Evolutionary conservation across 64 coral and sea anemone genomes (phyloP).

Genomic region (Astreopora myriophthalma): DNA sequence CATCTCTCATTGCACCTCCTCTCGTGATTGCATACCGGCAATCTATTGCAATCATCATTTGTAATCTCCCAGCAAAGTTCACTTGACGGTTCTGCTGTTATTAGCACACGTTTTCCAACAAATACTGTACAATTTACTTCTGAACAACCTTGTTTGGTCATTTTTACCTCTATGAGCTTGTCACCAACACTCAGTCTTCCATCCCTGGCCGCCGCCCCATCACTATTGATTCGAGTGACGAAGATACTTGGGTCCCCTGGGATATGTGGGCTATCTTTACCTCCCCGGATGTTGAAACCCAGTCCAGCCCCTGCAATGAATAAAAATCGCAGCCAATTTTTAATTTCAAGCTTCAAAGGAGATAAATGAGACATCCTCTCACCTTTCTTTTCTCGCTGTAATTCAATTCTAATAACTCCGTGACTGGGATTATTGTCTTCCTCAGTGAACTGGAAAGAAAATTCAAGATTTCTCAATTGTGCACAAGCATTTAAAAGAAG

Average conservation of each 20-base stretch:
- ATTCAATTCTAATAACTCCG: conserved; percentile 68
- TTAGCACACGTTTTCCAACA: not conserved
- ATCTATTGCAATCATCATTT: too few relatives aligned
- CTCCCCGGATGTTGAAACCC: conserved; percentile 95
- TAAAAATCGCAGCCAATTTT: not conserved
- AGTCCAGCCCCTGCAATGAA: conserved; percentile 56
- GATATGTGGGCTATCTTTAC: conserved; percentile 82
- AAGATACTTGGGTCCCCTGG: conserved; percentile 89
- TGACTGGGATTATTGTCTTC: conserved; percentile 7
- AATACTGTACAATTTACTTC: not conserved
- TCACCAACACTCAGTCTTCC: conserved; percentile 82
- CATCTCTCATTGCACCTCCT: too few relatives aligned
- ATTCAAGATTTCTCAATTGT: not conserved
- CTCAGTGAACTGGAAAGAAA: conserved; percentile 22
- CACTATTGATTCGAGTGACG: conserved; percentile 79
- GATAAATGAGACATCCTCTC: not conserved
- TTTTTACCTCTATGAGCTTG: conserved; percentile 81
- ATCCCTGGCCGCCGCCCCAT: conserved; percentile 83
- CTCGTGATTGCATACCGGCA: too few relatives aligned
- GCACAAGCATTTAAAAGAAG: not conserved
- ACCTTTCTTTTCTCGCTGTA: conserved; percentile 91
- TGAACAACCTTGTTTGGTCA: not conserved
- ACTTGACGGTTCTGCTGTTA: too few relatives aligned
- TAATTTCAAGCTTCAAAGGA: not conserved
- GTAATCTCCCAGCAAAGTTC: too few relatives aligned